Base-by-base conservation (phyloP, 2,113 vertebrate species). In the Pithys albifrons region DNA sequence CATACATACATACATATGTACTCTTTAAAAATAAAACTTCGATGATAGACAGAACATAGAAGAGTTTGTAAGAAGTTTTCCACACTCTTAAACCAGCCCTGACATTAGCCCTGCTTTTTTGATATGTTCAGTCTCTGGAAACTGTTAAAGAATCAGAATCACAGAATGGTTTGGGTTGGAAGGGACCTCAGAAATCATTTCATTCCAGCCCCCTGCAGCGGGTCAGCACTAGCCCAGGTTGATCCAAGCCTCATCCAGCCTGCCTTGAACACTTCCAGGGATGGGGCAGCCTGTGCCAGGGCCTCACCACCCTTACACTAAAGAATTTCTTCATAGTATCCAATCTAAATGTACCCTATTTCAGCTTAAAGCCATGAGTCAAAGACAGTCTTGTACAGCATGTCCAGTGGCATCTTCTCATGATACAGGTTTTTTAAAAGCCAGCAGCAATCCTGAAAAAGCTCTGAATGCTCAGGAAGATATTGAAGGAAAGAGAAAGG, bases 141-240 rank as follows among this genome's bases (percentile, higher is more conserved):
- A 41, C 39, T 69, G 18, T 17, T 41, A 29, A 23, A 48, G 28
- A 41, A 69, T 41, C 23, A 16, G 9, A 73, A 48, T 64, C n/a
- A 78, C 2, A 7, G n/a, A n/a, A 31, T 41, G 9, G 10, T 61
- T 82, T 61, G 28, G 2, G 7, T 25, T 74, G n/a, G 46, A 14
- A 61, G 25, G 4, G 23, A 24, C 7, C 2, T 29, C 33, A 14
- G 24, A 61, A 23, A 39, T 29, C 15, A 46, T 54, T 10, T 4
- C 1, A 6, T 48, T 69, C 39, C 62, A 69, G 7, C 0, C 7
- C 18, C 6, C 4, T 12, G 4, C 5, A 16, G 15, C 7, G 9
- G 24, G 1, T 43, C 41, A 43, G 41, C 46, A 22, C 19, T 3
- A 7, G 0, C 0, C 14, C 78, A 70, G 11, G 7, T 0, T 48